These are phyloP conservation scores for Pheosia tremula DNA, from an alignment of 2,888 invertebrate genomes.

Conservation along the genomic window DNA sequence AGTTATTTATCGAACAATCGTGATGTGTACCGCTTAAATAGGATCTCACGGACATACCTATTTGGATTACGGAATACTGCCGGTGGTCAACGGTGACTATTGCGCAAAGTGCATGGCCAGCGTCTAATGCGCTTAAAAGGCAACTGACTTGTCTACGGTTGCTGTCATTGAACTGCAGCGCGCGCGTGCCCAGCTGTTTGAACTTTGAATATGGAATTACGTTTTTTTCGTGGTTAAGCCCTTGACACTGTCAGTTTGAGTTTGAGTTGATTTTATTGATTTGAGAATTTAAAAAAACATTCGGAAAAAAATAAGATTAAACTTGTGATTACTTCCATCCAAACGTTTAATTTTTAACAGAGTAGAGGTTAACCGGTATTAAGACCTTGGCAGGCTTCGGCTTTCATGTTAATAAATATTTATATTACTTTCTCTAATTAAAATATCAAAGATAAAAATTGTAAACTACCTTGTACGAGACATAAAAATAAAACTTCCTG, in stretches of 20 bases:
- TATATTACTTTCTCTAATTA: conserved; percentile 24
- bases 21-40: conserved; percentile 8
- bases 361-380: conserved; percentile 44
- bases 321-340: conserved; percentile 48
- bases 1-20: conserved; percentile 46
- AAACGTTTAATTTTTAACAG: conserved; percentile 46
- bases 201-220: conserved; percentile 75
- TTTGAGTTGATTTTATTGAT: conserved; percentile 27
- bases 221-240: conserved; percentile 69
- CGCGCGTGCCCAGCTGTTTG: conserved; percentile 62
- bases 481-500: background rate
- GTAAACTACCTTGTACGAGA: background rate
- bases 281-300: background rate
- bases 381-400: conserved; percentile 38
- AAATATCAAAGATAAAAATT: conserved; percentile 5
- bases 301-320: conserved; percentile 44
- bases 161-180: conserved; percentile 74
- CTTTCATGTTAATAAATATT: conserved; percentile 23
- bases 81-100: conserved; percentile 46
- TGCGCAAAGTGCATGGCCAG: conserved; percentile 72
- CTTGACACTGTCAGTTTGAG: conserved; percentile 74
- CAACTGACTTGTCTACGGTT: conserved; percentile 70
- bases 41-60: conserved; percentile 22
- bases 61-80: conserved; percentile 53
- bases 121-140: conserved; percentile 71